phyloP scores from a whole-genome alignment of 2,797 vertebrate species.

The Erithacus rubecula region DNA sequence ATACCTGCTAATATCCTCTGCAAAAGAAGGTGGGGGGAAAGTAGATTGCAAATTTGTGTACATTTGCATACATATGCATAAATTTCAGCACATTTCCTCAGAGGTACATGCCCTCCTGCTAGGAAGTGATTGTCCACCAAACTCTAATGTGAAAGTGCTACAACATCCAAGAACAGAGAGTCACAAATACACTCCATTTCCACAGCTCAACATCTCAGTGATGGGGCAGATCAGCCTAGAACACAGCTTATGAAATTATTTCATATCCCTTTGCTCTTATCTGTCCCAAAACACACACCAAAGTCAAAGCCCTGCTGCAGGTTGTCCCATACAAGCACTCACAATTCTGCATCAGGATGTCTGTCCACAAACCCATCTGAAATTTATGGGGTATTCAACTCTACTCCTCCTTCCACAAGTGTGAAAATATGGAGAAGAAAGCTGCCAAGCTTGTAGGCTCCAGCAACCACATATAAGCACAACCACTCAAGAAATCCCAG shows the following conservation, averaged over 20 bases:
- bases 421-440: not conserved
- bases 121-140: constrained; percentile 11
- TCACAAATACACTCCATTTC: not conserved
- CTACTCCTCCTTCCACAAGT: not conserved
- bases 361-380: not conserved
- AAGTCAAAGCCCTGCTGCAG: not conserved
- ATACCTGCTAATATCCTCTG: constrained; percentile 31
- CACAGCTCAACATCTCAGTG: not conserved
- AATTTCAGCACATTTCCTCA: not conserved
- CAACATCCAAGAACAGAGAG: not conserved
- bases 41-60: constrained; percentile 37
- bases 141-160: not conserved
- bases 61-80: constrained; percentile 36
- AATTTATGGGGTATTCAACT: not conserved
- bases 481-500: not conserved
- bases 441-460: not conserved
- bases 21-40: not conserved
- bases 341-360: not conserved
- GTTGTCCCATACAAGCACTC: not conserved
- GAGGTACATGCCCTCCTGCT: rapidly evolving
- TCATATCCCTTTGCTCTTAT: not conserved
- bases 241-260: not conserved
- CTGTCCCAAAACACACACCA: not conserved
- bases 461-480: not conserved
- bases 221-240: not conserved